Conservation (phyloP, 2,797 vertebrate genomes). For the Cichlasoma orientale region DNA sequence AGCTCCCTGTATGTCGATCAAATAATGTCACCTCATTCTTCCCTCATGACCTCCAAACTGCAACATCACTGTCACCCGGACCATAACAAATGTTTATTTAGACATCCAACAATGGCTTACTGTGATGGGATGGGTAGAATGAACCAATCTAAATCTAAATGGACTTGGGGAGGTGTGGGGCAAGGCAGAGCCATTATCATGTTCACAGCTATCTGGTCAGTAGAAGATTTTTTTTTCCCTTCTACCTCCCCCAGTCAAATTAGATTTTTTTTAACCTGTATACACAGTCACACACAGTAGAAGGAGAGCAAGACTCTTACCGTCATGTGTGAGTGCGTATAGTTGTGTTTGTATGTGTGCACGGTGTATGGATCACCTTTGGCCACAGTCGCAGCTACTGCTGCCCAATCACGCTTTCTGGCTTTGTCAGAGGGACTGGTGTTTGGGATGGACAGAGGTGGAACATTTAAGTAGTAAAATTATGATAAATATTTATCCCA, state of each 20-base stretch:
- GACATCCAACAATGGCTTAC: slow-evolving; percentile 17
- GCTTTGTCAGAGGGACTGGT: too few relatives aligned
- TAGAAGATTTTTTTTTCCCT: neutral
- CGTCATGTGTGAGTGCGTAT: too few relatives aligned
- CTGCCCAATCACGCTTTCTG: too few relatives aligned
- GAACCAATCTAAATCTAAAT: slow-evolving; percentile 49
- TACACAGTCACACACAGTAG: neutral
- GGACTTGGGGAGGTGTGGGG: neutral
- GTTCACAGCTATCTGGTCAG: neutral
- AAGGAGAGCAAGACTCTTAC: neutral
- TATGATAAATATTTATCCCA: too few relatives aligned
- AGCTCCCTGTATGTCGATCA: slow-evolving; percentile 27
- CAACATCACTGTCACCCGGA: slow-evolving; percentile 23
- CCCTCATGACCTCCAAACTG: slow-evolving; percentile 24
- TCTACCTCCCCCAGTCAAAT: neutral
- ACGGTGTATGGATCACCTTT: too few relatives aligned
- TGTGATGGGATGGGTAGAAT: slow-evolving; percentile 6
- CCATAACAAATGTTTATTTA: slow-evolving; percentile 36
- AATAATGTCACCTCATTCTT: slow-evolving; percentile 40
- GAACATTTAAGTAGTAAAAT: too few relatives aligned
- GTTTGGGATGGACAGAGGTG: too few relatives aligned
- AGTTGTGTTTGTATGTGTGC: too few relatives aligned
- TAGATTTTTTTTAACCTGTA: neutral
- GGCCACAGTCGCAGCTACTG: too few relatives aligned
- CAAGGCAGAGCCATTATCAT: neutral